Percentiles rank a stretch among this genome's conserved stretches.
phyloP scores from a whole-genome alignment of 1,140 invertebrate genomes.

The Drosophila quadrilineata region DNA sequence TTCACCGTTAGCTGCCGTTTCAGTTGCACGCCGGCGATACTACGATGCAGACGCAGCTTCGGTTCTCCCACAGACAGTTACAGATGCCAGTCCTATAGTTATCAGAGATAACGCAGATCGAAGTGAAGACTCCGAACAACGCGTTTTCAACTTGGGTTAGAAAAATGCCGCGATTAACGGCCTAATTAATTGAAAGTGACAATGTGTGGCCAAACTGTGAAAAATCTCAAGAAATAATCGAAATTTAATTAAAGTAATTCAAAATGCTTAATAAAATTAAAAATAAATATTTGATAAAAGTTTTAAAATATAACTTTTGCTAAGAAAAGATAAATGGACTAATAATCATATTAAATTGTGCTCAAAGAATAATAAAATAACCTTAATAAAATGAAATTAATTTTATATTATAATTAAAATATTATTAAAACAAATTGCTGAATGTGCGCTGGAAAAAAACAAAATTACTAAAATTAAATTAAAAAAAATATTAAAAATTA shows the following conservation, averaged over 20 bases:
- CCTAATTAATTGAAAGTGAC: neutral
- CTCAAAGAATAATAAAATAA: neutral
- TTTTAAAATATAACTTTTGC: too few relatives aligned
- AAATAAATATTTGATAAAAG: neutral
- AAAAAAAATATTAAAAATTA: neutral
- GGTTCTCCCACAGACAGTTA: conserved; percentile 4
- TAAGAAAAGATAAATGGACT: too few relatives aligned
- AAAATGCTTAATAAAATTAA: neutral
- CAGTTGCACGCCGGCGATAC: conserved; percentile 65
- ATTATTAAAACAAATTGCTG: neutral
- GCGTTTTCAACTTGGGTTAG: conserved; percentile 5
- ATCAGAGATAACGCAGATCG: conserved; percentile 2
- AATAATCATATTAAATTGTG: neutral
- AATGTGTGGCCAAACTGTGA: neutral
- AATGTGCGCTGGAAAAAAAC: neutral
- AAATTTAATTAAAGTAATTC: too few relatives aligned
- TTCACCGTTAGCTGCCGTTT: neutral
- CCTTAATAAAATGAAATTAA: neutral
- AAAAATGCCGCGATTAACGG: conserved; percentile 10
- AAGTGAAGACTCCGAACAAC: conserved; percentile 6
- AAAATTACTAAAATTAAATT: neutral
- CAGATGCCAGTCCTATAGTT: too few relatives aligned
- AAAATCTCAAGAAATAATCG: too few relatives aligned
- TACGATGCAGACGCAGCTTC: conserved; percentile 55
- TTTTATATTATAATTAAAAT: neutral